Conservation (phyloP, 2,888 invertebrate genomes). For the Yponomeuta malinellus region DNA sequence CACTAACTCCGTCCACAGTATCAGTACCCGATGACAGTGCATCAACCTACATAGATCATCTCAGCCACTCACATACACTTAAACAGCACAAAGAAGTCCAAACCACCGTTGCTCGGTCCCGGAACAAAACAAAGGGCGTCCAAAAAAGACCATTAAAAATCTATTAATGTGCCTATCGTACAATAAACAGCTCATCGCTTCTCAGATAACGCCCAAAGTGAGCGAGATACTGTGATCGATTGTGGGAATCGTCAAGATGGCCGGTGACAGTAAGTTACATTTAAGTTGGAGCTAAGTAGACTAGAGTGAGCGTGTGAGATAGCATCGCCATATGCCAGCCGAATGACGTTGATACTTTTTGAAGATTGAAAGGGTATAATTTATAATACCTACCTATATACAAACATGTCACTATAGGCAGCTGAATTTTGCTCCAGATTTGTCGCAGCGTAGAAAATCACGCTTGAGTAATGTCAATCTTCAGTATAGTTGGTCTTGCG, state of each 20-base stretch:
- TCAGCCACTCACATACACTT: background rate
- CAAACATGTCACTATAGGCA: too few relatives aligned
- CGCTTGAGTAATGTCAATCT: too few relatives aligned
- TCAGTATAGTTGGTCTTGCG: too few relatives aligned
- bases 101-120: slow-evolving; percentile 14
- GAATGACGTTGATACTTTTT: slow-evolving; percentile 39
- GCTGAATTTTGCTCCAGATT: too few relatives aligned
- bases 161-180: slow-evolving; percentile 39
- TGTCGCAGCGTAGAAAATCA: too few relatives aligned
- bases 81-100: background rate
- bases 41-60: background rate
- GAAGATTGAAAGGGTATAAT: background rate
- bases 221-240: slow-evolving; percentile 69
- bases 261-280: slow-evolving; percentile 67
- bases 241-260: slow-evolving; percentile 55
- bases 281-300: slow-evolving; percentile 40
- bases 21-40: background rate
- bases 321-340: slow-evolving; percentile 39
- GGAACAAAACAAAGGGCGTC: slow-evolving; percentile 21
- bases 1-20: background rate
- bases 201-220: slow-evolving; percentile 61
- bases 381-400: too few relatives aligned
- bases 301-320: slow-evolving; percentile 56
- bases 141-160: slow-evolving; percentile 31
- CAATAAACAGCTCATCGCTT: slow-evolving; percentile 40